Conservation (phyloP, 2,113 vertebrate genomes). For the Cyphomyrus plagiostoma region DNA sequence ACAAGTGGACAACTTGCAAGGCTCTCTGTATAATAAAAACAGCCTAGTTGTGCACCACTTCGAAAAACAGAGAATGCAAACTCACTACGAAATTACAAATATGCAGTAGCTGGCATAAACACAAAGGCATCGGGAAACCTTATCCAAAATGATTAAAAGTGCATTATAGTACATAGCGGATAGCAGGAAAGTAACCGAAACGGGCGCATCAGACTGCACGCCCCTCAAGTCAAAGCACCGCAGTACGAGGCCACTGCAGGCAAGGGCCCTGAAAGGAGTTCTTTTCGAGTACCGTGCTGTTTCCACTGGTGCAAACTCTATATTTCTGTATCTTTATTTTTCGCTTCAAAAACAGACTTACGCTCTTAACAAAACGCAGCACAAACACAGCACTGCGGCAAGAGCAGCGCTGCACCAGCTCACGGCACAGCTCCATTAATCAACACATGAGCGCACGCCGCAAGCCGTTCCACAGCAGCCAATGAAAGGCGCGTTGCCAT, state of each 20-base stretch:
- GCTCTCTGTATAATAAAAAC: background rate
- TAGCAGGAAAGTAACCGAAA: background rate
- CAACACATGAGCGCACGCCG: constrained; percentile 50
- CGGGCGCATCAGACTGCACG: background rate
- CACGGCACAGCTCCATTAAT: constrained; percentile 49
- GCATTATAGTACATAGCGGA: background rate
- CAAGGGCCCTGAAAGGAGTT: background rate
- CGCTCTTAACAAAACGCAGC: background rate
- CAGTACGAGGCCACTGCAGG: background rate
- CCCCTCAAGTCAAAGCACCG: background rate
- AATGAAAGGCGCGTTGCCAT: constrained; percentile 62
- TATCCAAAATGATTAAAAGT: background rate
- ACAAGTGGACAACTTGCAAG: background rate
- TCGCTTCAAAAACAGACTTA: constrained; percentile 7
- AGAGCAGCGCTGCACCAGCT: background rate
- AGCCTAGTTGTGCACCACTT: background rate
- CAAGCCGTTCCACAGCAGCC: constrained; percentile 48
- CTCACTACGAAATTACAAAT: background rate
- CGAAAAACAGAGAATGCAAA: background rate
- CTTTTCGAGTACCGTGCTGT: background rate
- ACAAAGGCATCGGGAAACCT: background rate
- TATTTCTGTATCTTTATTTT: background rate
- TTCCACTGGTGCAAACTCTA: background rate
- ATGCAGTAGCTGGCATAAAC: background rate
- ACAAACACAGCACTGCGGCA: background rate